Conservation (phyloP, 1,140 invertebrate genomes). For the Drosophila arizonae region DNA sequence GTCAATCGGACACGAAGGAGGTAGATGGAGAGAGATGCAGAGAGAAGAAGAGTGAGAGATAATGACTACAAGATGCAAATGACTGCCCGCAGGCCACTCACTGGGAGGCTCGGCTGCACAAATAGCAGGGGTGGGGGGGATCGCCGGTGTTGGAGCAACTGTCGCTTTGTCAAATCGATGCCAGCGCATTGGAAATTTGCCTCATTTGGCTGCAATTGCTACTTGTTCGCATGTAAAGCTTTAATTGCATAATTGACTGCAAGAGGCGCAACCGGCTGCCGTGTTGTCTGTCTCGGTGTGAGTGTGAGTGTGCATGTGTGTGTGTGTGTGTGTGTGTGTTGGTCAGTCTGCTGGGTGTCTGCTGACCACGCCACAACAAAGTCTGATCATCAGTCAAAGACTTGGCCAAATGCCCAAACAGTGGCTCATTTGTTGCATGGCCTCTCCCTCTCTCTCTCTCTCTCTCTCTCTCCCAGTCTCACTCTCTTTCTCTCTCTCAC, state of each 20-base stretch:
- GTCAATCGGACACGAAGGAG: constrained; percentile 2
- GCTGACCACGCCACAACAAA: constrained; percentile 53
- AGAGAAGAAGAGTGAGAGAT: not conserved
- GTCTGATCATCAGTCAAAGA: constrained; percentile 54
- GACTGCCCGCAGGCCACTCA: not conserved
- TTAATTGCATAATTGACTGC: constrained; percentile 80
- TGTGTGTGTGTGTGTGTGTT: constrained; percentile 6
- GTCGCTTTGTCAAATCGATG: constrained; percentile 61
- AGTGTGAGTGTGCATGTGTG: not conserved
- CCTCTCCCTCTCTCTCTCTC: not conserved
- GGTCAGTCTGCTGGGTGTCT: constrained; percentile 21
- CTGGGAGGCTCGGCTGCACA: not conserved
- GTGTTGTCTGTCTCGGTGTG: constrained; percentile 19
- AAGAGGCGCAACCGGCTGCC: constrained; percentile 55
- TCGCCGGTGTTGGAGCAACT: constrained; percentile 7
- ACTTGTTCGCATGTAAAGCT: constrained; percentile 65
- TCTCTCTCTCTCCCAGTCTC: not conserved
- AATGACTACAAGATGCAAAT: constrained; percentile 22
- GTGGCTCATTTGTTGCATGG: constrained; percentile 52
- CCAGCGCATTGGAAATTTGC: constrained; percentile 63
- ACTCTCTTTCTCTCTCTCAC: not conserved
- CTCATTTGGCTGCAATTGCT: constrained; percentile 68
- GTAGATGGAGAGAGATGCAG: too few species aligned
- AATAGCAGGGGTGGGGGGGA: not conserved
- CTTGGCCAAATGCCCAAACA: not conserved